These are phyloP conservation scores for Chloropsis hardwickii DNA, from an alignment of 2,113 vertebrate species.

Conservation along the genomic window DNA sequence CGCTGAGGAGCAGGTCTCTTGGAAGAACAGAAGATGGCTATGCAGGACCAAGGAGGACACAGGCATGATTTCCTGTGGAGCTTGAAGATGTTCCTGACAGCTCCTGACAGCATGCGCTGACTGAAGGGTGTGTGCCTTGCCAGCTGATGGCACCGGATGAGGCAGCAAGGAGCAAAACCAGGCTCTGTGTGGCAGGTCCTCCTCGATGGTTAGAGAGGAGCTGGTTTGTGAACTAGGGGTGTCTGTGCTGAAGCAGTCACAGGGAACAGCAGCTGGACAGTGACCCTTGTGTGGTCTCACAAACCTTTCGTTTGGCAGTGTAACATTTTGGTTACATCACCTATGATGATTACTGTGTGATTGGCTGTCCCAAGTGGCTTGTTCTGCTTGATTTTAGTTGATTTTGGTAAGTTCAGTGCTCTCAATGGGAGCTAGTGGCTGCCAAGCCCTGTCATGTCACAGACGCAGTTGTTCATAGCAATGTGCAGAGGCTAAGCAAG, in stretches of 20 bases:
- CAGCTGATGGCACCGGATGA: fast-evolving
- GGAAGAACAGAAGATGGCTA: slow-evolving; percentile 33
- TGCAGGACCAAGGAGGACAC: slow-evolving; percentile 29
- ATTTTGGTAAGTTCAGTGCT: neutral
- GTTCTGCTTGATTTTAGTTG: neutral
- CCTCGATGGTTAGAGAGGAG: neutral
- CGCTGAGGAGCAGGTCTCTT: slow-evolving; percentile 16
- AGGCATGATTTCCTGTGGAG: slow-evolving; percentile 3
- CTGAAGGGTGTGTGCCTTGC: neutral
- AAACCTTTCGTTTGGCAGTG: neutral
- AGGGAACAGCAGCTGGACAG: neutral
- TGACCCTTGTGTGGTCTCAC: neutral
- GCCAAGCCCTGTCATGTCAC: neutral
- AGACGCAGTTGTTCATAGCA: neutral
- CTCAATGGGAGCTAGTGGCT: neutral
- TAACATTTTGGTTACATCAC: neutral
- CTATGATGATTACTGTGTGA: neutral
- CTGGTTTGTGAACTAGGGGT: neutral
- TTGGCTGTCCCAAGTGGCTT: neutral
- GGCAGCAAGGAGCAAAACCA: neutral
- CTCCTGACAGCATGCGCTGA: fast-evolving
- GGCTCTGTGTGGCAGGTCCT: neutral
- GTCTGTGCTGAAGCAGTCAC: neutral
- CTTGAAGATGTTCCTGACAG: neutral
- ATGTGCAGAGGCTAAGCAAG: neutral